phyloP scores from a whole-genome alignment of 2,113 vertebrate species.

The Girardinichthys multiradiatus region DNA sequence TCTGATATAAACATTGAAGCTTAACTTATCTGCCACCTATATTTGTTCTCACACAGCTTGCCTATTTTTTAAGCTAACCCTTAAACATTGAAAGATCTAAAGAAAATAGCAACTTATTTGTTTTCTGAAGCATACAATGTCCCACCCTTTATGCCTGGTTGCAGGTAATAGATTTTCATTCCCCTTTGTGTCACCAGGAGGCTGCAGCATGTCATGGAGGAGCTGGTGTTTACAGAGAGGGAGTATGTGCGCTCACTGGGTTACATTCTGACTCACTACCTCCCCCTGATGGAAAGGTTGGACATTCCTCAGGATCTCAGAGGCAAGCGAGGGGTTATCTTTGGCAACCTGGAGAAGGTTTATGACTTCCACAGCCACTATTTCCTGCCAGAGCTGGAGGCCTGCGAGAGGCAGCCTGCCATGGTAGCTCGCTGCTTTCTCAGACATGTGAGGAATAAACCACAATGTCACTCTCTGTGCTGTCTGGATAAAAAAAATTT shows the following conservation, averaged over 20 bases:
- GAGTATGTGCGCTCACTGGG: slow-evolving; percentile 79
- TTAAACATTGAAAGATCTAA: no score
- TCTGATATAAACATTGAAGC: no score
- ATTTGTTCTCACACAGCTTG: no score
- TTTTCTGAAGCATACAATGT: background rate
- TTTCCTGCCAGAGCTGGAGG: slow-evolving; percentile 82
- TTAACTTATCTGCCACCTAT: no score
- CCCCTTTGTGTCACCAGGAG: slow-evolving; percentile 63
- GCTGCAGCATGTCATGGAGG: slow-evolving; percentile 81
- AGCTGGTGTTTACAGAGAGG: slow-evolving; percentile 82
- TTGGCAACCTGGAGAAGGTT: slow-evolving; percentile 84
- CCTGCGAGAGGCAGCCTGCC: slow-evolving; percentile 73
- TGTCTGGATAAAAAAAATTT: background rate
- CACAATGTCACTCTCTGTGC: background rate
- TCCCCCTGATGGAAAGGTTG: slow-evolving; percentile 78
- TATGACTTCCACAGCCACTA: slow-evolving; percentile 81
- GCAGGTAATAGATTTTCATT: background rate
- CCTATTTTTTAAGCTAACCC: no score
- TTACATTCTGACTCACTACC: slow-evolving; percentile 81
- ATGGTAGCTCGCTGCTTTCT: slow-evolving; percentile 81
- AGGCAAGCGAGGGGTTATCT: slow-evolving; percentile 80
- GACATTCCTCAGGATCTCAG: slow-evolving; percentile 82
- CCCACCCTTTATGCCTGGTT: no score
- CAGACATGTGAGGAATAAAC: slow-evolving; percentile 73
- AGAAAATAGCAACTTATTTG: background rate